A percentile compares a stretch with the other conserved stretches of the same genome.
These are phyloP conservation scores for Hoplostethus atlanticus DNA, from an alignment of 2,797 vertebrate species.

Conservation along the genomic window DNA sequence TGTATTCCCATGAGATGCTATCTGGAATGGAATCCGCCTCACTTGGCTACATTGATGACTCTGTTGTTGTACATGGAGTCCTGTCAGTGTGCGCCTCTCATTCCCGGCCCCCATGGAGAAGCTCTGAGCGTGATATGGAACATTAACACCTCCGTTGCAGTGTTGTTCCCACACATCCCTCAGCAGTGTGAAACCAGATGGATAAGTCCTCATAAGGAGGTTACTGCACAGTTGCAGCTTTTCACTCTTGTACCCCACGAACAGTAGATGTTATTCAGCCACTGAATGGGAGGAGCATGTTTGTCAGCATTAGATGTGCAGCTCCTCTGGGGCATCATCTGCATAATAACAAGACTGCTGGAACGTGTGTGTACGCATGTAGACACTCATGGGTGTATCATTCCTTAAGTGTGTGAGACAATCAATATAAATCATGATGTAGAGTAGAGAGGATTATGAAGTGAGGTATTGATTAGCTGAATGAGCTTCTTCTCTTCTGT, in stretches of 20 bases:
- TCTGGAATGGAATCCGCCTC: slow-evolving; percentile 25
- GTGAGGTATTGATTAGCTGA: slow-evolving; percentile 62
- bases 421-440: slow-evolving; percentile 56
- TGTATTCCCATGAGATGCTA: slow-evolving; percentile 11
- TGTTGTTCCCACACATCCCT: slow-evolving; percentile 71
- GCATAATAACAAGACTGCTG: not conserved
- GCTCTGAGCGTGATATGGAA: slow-evolving; percentile 67
- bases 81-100: slow-evolving; percentile 52
- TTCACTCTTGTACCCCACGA: slow-evolving; percentile 21
- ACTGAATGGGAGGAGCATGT: slow-evolving; percentile 13
- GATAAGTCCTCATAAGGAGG: slow-evolving; percentile 56
- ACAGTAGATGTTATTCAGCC: slow-evolving; percentile 33
- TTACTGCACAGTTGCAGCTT: slow-evolving; percentile 17
- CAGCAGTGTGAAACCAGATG: slow-evolving; percentile 76
- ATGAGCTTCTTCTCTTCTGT: slow-evolving; percentile 19
- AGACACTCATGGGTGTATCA: not conserved
- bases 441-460: slow-evolving; percentile 58
- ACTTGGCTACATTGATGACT: slow-evolving; percentile 40
- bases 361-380: not conserved
- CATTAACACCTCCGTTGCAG: slow-evolving; percentile 70
- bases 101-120: slow-evolving; percentile 59
- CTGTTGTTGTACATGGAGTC: slow-evolving; percentile 56
- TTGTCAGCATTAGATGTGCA: slow-evolving; percentile 29
- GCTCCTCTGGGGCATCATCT: slow-evolving; percentile 19
- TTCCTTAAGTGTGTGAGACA: slow-evolving; percentile 28